A percentile compares a stretch with the other conserved stretches of the same genome.
Conservation (phyloP, 2,113 vertebrate species). For the Hippoglossus stenolepis region DNA sequence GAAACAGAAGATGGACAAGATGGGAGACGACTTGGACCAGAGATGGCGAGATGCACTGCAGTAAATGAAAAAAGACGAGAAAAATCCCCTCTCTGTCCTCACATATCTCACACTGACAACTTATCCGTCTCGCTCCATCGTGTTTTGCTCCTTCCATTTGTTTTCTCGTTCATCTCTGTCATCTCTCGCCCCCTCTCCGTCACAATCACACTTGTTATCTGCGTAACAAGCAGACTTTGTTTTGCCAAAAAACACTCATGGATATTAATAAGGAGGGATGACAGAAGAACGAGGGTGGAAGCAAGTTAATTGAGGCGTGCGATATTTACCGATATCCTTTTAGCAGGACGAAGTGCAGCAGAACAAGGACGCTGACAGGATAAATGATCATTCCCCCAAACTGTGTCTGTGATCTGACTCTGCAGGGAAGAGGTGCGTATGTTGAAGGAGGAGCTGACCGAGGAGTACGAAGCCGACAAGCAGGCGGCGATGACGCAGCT, state of each 20-base stretch:
- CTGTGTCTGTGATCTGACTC: background rate
- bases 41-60: constrained; percentile 96
- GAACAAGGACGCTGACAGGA: background rate
- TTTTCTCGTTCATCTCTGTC: background rate
- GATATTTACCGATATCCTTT: constrained; percentile 9
- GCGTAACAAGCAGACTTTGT: background rate
- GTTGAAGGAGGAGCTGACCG: constrained; percentile 89
- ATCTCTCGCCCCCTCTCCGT: background rate
- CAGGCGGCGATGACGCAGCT: constrained; percentile 90
- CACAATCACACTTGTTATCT: constrained; percentile 5
- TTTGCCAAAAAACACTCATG: background rate
- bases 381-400: background rate
- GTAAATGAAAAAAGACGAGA: constrained; percentile 66
- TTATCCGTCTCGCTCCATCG: background rate
- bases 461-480: constrained; percentile 94
- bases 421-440: constrained; percentile 91
- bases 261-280: constrained; percentile 11
- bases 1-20: constrained; percentile 91
- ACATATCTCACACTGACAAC: background rate
- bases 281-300: background rate
- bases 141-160: background rate
- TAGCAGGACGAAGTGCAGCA: constrained; percentile 5
- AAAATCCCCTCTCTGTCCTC: background rate
- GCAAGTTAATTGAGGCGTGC: background rate
- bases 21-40: constrained; percentile 92